Evolutionary conservation across 2,113 vertebrate species (phyloP), one percentile per base, ranked within the genome.

Genomic region (Eclectus roratus): DNA sequence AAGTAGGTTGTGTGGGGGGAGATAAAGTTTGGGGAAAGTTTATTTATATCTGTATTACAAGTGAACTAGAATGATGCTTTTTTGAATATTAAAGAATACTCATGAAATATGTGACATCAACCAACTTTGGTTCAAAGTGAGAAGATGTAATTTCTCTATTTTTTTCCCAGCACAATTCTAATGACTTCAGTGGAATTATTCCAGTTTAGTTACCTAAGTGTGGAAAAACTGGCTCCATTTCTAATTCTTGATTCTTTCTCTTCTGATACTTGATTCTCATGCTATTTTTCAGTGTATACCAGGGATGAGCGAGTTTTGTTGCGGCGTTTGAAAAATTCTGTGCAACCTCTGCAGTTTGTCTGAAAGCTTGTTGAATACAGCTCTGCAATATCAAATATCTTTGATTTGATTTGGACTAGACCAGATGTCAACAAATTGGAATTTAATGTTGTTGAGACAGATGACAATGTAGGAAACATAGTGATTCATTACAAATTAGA

Each of bases 401-500:
- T 91, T 98, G 94, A 97, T 96, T 97, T 88, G 93, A 97, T 97
- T 98, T 98, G 80, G 80, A 76, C 53, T 77, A 73, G 73, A 91
- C 93, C 96, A 96, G 94, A 97, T 97, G 94, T 94, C 90, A 95
- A 96, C 91, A 97, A 97, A 98, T 96, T 97, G 83, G 89, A 94
- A 89, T 55, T 68, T 96, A 96, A 98, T 95, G 73, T 95, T 94
- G 63, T 95, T 97, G 93, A 97, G 91, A 95, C 73, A 91, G 89
- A 97, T 90, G 91, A 97, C 89, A 97, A 92, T 5, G 93, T 93
- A 95, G 96, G 95, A 97, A 98, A 88, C 65, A 96, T 61, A 95
- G n/a, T 65, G 71, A 92, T 96, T 96, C 52, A 91, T 97, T 97
- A 73, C 66, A 93, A 95, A 97, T 97, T 97, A 97, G 53, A 86